Evolutionary conservation across 1,140 invertebrate species (phyloP).

Genomic region (Streblospio benedicti): DNA sequence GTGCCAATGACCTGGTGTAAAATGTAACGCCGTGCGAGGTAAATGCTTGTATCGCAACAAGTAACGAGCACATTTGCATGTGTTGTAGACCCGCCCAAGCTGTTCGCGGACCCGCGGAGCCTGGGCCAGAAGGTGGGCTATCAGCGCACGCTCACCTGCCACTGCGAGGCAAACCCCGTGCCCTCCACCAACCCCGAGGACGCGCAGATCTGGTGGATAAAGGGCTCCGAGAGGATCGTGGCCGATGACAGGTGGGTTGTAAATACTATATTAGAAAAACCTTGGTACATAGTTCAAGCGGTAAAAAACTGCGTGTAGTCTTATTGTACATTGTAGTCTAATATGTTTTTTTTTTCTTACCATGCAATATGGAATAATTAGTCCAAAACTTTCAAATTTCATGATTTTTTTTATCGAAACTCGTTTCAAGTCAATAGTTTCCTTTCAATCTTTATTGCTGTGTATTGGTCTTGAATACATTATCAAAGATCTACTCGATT

Average conservation of each 20-base stretch:
- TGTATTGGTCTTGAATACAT: too few relatives aligned
- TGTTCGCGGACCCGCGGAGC: not conserved
- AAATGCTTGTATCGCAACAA: too few relatives aligned
- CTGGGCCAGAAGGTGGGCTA: constrained; percentile 6
- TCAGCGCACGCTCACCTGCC: not conserved
- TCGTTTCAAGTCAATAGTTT: too few relatives aligned
- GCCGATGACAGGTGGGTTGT: not conserved
- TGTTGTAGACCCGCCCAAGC: constrained; percentile 9
- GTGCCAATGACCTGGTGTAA: too few relatives aligned
- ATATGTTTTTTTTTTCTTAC: not conserved
- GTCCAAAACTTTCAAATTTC: too few relatives aligned
- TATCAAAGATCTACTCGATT: too few relatives aligned
- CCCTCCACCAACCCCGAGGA: not conserved
- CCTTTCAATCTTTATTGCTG: too few relatives aligned
- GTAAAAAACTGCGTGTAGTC: not conserved
- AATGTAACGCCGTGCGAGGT: too few relatives aligned
- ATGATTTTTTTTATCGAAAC: too few relatives aligned
- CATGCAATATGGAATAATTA: too few relatives aligned
- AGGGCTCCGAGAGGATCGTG: not conserved
- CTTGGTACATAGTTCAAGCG: not conserved
- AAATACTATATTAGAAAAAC: not conserved
- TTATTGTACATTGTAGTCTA: not conserved
- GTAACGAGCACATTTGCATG: not conserved
- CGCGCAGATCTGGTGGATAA: constrained; percentile 4
- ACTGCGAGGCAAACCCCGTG: constrained; percentile 2